phyloP scores from a whole-genome alignment of 2,888 invertebrate species.

The Artemia sp. region DNA sequence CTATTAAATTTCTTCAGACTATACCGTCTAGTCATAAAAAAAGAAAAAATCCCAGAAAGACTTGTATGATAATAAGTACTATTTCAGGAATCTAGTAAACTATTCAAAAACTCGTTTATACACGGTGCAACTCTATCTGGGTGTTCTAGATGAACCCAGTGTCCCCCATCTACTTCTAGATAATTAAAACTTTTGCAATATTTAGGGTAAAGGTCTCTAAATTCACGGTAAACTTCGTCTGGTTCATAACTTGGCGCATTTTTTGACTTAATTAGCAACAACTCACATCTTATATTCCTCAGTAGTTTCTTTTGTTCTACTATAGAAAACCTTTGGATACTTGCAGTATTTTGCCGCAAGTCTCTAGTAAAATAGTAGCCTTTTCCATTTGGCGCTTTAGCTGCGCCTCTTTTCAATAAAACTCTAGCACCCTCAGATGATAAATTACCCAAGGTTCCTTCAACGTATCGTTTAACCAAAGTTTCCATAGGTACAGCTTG shows the following conservation, averaged over 20 bases:
- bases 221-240: constrained; percentile 16
- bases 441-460: constrained; percentile 15
- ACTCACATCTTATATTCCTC: constrained; percentile 16
- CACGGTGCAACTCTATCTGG: constrained; percentile 20
- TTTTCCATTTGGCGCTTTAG: neutral
- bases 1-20: no score
- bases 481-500: constrained; percentile 16
- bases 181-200: constrained; percentile 20
- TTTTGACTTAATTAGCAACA: constrained; percentile 18
- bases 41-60: no score
- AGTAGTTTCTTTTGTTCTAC: constrained; percentile 18
- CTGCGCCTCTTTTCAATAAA: constrained; percentile 18
- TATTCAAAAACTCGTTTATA: constrained; percentile 19
- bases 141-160: constrained; percentile 20
- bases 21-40: no score
- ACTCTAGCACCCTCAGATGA: constrained; percentile 18
- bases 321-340: constrained; percentile 1
- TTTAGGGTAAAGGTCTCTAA: constrained; percentile 15
- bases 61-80: no score
- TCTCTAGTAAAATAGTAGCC: constrained; percentile 17
- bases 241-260: constrained; percentile 19
- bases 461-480: constrained; percentile 19
- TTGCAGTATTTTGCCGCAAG: constrained; percentile 13
- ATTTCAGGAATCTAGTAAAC: neutral
- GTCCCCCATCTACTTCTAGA: constrained; percentile 18